phyloP scores from a whole-genome alignment of 2,888 invertebrate species.

The Kuschelorhynchus macadamiae region DNA sequence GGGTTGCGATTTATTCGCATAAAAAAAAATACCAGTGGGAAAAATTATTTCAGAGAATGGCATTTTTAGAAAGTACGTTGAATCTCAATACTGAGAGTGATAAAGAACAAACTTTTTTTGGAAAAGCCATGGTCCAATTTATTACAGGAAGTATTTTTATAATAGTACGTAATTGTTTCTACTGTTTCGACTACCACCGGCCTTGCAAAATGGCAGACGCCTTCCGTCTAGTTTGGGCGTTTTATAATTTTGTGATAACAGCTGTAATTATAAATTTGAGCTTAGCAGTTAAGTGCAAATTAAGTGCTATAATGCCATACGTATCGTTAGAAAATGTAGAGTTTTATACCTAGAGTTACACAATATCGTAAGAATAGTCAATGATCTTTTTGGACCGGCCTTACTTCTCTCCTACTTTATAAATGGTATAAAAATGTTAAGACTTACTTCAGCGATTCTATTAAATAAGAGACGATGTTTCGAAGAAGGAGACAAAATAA shows the following conservation, averaged over 20 bases:
- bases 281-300: conserved; percentile 19
- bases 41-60: conserved; percentile 8
- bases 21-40: not conserved
- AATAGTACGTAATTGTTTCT: no score
- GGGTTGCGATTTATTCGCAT: conserved; percentile 13
- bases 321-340: conserved; percentile 30
- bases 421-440: no score
- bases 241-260: not conserved
- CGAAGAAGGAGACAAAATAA: no score
- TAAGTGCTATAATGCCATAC: conserved; percentile 30
- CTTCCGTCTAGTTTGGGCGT: no score
- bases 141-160: not conserved
- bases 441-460: no score
- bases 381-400: conserved; percentile 14
- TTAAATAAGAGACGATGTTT: no score
- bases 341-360: conserved; percentile 19
- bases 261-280: conserved; percentile 6
- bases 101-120: conserved; percentile 10
- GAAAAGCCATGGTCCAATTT: conserved; percentile 18
- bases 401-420: conserved; percentile 17
- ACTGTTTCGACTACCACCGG: no score
- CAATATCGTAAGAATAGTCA: conserved; percentile 16
- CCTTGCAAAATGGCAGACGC: no score
- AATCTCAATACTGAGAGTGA: conserved; percentile 22
- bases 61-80: conserved; percentile 16